phyloP scores from a whole-genome alignment of 2,113 vertebrate species.

The Lophius piscatorius region DNA sequence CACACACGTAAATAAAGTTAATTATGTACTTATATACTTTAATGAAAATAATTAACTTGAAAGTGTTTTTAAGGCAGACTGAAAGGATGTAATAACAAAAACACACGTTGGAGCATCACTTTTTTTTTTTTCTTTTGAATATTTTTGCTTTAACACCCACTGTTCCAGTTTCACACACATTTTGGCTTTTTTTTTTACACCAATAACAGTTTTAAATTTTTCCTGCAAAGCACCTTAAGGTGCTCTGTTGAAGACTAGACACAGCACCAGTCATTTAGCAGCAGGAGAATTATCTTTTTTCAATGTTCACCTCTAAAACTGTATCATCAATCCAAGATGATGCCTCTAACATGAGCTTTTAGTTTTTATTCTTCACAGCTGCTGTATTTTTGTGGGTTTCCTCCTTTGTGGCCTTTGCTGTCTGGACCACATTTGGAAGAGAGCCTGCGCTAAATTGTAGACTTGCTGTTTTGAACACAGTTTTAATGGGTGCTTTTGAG shows the following conservation, averaged over 20 bases:
- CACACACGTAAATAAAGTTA: no score
- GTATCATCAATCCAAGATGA: conserved; percentile 51
- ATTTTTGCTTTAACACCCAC: no score
- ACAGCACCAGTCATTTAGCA: not conserved
- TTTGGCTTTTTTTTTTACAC: conserved; percentile 6
- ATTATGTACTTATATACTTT: no score
- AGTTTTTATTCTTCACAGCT: conserved; percentile 70
- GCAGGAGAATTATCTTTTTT: conserved; percentile 12
- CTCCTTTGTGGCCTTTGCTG: conserved; percentile 63
- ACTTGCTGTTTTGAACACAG: conserved; percentile 64
- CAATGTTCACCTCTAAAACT: conserved; percentile 7
- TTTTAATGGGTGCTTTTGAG: conserved; percentile 67
- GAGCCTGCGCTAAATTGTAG: conserved; percentile 67
- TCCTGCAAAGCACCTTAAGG: not conserved
- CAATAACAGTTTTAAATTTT: not conserved
- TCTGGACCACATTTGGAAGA: conserved; percentile 72
- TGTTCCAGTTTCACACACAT: conserved; percentile 31
- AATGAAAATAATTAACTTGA: no score
- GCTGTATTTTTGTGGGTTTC: conserved; percentile 71
- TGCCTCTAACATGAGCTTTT: conserved; percentile 49
- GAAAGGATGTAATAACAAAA: no score
- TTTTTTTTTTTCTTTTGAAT: no score
- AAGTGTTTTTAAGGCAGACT: no score
- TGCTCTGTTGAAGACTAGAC: not conserved
- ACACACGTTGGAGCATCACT: no score